A percentile compares a stretch with the other conserved stretches of the same genome.
Evolutionary conservation across 2,113 vertebrate genomes (phyloP).

Genomic region (Hyaena hyaena): DNA sequence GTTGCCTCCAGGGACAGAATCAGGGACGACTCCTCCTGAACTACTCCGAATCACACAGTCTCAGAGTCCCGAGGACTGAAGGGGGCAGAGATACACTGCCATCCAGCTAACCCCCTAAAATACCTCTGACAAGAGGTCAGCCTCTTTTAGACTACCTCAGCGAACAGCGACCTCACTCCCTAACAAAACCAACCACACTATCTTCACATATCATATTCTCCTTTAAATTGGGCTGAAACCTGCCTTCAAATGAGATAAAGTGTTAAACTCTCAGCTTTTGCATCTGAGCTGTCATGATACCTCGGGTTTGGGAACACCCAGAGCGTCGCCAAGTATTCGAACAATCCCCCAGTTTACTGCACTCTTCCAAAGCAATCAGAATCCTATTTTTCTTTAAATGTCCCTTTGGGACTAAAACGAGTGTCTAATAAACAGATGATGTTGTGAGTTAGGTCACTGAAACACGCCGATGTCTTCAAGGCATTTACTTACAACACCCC

Average conservation of each 20-base stretch:
- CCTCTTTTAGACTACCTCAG: not conserved
- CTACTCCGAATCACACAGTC: not conserved
- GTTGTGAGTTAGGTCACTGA: slow-evolving; percentile 76
- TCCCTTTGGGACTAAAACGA: slow-evolving; percentile 40
- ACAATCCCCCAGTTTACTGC: slow-evolving; percentile 40
- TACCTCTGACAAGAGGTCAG: not conserved
- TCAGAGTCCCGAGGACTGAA: not conserved
- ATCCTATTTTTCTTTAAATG: slow-evolving; percentile 69
- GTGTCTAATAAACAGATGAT: slow-evolving; percentile 36
- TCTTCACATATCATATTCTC: not conserved
- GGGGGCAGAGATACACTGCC: not conserved
- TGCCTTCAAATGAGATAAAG: not conserved
- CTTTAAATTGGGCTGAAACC: not conserved
- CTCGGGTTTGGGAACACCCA: not conserved
- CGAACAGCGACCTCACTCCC: not conserved
- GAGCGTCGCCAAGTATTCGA: not conserved
- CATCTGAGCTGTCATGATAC: not conserved
- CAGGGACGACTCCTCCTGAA: not conserved
- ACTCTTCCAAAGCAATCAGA: not conserved
- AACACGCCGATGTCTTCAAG: slow-evolving; percentile 79
- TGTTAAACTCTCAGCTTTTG: not conserved
- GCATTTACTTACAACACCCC: slow-evolving; percentile 78
- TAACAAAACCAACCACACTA: not conserved
- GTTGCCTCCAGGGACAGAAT: not conserved
- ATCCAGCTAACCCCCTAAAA: not conserved